phyloP scores from a whole-genome alignment of 2,113 vertebrate species.

The Boulengeromyrus knoepffleri region DNA sequence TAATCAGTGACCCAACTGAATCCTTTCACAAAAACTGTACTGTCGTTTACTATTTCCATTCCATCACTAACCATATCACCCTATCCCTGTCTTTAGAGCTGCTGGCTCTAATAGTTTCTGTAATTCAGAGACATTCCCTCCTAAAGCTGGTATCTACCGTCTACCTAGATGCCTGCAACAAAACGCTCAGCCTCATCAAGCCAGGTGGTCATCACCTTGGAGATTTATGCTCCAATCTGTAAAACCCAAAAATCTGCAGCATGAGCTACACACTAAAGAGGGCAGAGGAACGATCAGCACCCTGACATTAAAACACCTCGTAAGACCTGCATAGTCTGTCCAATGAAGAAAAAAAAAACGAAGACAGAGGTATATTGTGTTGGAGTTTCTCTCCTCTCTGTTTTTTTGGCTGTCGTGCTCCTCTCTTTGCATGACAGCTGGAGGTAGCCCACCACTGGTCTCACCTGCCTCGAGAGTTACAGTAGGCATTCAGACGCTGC shows the following conservation, averaged over 20 bases:
- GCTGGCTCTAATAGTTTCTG: not conserved
- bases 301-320: not conserved
- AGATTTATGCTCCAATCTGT: not conserved
- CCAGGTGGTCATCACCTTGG: not conserved
- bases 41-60: not conserved
- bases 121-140: not conserved
- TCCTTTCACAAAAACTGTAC: not conserved
- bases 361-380: not conserved
- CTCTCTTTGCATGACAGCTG: conserved; percentile 8
- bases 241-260: not conserved
- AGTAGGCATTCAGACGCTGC: not conserved
- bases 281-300: not conserved
- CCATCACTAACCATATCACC: not conserved
- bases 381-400: not conserved
- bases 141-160: not conserved
- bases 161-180: not conserved
- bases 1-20: not conserved
- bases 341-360: not conserved
- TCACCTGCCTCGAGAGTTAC: not conserved
- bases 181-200: not conserved
- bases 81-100: not conserved
- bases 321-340: not conserved
- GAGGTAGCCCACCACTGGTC: not conserved
- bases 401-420: not conserved
- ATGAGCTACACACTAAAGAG: not conserved